Base-by-base conservation (phyloP, 2,113 vertebrate genomes). In the Greenwoodochromis staneri region DNA sequence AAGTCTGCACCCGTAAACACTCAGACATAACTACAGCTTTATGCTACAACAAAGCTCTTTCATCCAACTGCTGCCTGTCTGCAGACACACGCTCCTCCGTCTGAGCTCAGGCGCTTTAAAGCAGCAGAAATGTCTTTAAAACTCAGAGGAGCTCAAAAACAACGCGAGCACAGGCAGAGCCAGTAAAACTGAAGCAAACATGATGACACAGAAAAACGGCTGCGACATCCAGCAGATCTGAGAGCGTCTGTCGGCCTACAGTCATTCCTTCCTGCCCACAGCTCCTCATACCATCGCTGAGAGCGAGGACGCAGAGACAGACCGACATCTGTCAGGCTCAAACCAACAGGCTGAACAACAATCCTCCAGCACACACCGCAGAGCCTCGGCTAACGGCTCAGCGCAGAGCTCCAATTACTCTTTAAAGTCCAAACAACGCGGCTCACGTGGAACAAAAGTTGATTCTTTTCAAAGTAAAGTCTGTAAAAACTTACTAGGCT, bases 221-320 rank as follows among this genome's bases (percentile, higher is more conserved):
- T 12, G 61, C 66, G 36, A 40, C 63, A 45, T 16, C 53, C 45
- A 45, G 38, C 45, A 86, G 54, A 4, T 49, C 29, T 42, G 8
- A 24, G 82, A 40, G 36, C n/a, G 51, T 90, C 45, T 24, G 24
- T 73, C 83, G 3, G 81, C 91, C 93, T 59, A 47, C 92, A 49
- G 73, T 54, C 89, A 92, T 93, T 93, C 92, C 89, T 86, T 42
- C 49, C 89, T 49, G 88, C 93, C 89, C 85, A 91, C 92, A 24
- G 51, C 76, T 49, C 81, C 24, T 85, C 90, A 88, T 87, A 19
- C 91, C 91, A 90, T 5, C 78, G 16, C 16, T 40, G 29, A n/a
- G 78, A 66, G 76, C 3, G n/a, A 61, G 54, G 34, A 81, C 19
- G 38, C 80, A 34, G 7, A 24, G 4, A 51, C 69, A 73, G 40